Evolutionary conservation across 30 jellyfish, hydroid and myxozoan genomes (phyloP).

Genomic region (Pelagia noctiluca): DNA sequence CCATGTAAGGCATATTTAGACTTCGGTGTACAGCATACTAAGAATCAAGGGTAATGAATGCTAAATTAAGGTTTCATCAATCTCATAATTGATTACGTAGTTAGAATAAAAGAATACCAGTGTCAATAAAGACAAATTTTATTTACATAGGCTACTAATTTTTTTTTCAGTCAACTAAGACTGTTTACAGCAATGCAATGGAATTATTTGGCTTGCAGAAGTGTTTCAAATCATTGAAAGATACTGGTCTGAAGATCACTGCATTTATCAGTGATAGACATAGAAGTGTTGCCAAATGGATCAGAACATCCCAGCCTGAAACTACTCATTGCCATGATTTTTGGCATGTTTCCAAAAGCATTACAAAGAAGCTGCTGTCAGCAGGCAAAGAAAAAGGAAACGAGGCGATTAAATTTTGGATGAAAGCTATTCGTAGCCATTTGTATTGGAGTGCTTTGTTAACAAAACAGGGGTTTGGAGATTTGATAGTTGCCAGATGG

Average conservation of each 20-base stretch:
- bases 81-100: too few relatives aligned
- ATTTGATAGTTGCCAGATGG: conserved; percentile 12
- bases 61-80: too few relatives aligned
- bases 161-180: conserved; percentile 28
- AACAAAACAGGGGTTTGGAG: conserved; percentile 16
- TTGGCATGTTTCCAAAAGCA: conserved; percentile 51
- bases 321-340: conserved; percentile 33
- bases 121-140: background rate
- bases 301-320: background rate
- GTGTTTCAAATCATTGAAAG: conserved; percentile 19
- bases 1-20: too few relatives aligned
- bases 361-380: conserved; percentile 30
- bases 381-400: conserved; percentile 16
- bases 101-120: background rate
- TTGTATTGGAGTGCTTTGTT: conserved; percentile 36
- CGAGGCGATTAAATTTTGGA: conserved; percentile 7
- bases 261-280: conserved; percentile 32
- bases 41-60: too few relatives aligned
- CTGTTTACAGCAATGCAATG: conserved; percentile 23
- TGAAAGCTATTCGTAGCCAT: conserved; percentile 22
- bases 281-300: too few relatives aligned
- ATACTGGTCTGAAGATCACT: conserved; percentile 12
- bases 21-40: too few relatives aligned
- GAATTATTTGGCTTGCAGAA: conserved; percentile 38
- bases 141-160: background rate